Evolutionary conservation across 2,797 vertebrate genomes (phyloP).

Genomic region (Acropternis orthonyx): DNA sequence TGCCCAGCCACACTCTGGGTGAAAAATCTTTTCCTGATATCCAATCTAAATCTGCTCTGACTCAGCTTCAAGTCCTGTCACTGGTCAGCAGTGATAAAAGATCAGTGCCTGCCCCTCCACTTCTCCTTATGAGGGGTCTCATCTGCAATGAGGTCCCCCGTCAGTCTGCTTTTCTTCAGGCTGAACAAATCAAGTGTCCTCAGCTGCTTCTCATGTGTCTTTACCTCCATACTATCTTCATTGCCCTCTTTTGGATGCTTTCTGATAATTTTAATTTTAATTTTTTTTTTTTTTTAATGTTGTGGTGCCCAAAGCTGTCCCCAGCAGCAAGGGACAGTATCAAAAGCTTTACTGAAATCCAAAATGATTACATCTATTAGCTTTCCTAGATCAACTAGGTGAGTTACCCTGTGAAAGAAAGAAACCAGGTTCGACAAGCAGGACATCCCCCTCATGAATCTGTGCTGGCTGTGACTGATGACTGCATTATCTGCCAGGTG

Average conservation of each 20-base stretch:
- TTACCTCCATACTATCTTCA: not conserved
- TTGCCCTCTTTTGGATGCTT: not conserved
- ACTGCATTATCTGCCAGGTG: not conserved
- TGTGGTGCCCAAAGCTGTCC: not conserved
- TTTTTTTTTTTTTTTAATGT: too few species aligned
- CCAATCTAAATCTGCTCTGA: not conserved
- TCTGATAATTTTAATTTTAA: too few species aligned
- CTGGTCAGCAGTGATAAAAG: not conserved
- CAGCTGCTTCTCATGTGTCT: fast-evolving
- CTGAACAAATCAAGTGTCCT: not conserved
- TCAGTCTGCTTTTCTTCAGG: not conserved
- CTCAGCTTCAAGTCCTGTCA: not conserved
- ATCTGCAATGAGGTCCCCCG: fast-evolving
- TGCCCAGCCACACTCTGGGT: fast-evolving
- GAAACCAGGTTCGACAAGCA: not conserved
- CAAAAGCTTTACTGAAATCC: not conserved
- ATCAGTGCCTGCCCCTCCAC: not conserved
- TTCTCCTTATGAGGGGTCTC: not conserved
- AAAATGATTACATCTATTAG: not conserved
- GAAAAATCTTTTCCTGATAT: not conserved
- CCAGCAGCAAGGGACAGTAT: too few species aligned
- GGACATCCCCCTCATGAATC: not conserved
- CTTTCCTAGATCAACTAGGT: not conserved
- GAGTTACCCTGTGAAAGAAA: not conserved
- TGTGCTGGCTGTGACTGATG: too few species aligned